Evolutionary conservation across 2,888 invertebrate genomes (phyloP).

Genomic region (Parascotia fuliginaria): DNA sequence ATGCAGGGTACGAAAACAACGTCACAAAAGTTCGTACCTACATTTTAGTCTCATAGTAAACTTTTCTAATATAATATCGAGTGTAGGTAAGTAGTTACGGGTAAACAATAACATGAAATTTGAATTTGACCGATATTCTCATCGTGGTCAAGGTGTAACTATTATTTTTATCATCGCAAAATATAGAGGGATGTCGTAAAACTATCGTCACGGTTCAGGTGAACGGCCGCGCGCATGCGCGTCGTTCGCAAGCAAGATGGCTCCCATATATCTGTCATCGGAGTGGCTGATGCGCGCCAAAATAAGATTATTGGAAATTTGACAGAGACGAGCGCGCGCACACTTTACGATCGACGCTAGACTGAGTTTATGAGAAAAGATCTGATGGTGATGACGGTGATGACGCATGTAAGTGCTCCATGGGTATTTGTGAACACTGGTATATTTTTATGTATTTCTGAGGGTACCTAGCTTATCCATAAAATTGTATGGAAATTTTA

Average conservation of each 20-base stretch:
- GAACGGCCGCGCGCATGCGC: slow-evolving; percentile 75
- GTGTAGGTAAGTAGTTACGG: slow-evolving; percentile 4
- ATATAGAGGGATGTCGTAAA: slow-evolving; percentile 74
- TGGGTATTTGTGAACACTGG: slow-evolving; percentile 64
- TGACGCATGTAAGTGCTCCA: slow-evolving; percentile 78
- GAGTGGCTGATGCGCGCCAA: slow-evolving; percentile 82
- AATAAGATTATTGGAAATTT: slow-evolving; percentile 84
- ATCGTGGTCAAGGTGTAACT: slow-evolving; percentile 70
- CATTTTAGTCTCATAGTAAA: too few species aligned
- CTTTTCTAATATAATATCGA: not conserved
- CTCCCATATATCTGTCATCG: slow-evolving; percentile 81
- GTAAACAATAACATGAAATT: slow-evolving; percentile 31
- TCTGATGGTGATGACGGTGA: slow-evolving; percentile 70
- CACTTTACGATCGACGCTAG: slow-evolving; percentile 75
- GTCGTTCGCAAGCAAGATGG: slow-evolving; percentile 71
- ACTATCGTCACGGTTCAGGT: slow-evolving; percentile 78
- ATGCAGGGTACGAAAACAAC: too few species aligned
- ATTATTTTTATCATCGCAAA: slow-evolving; percentile 77
- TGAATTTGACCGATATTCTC: slow-evolving; percentile 53
- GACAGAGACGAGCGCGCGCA: slow-evolving; percentile 73
- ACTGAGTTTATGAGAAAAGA: slow-evolving; percentile 63
- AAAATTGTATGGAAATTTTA: not conserved
- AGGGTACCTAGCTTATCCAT: slow-evolving; percentile 17
- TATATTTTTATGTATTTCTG: slow-evolving; percentile 51
- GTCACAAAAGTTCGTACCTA: too few species aligned